Conservation (phyloP, 2,888 invertebrate genomes). For the Pemphredon lugubris region DNA sequence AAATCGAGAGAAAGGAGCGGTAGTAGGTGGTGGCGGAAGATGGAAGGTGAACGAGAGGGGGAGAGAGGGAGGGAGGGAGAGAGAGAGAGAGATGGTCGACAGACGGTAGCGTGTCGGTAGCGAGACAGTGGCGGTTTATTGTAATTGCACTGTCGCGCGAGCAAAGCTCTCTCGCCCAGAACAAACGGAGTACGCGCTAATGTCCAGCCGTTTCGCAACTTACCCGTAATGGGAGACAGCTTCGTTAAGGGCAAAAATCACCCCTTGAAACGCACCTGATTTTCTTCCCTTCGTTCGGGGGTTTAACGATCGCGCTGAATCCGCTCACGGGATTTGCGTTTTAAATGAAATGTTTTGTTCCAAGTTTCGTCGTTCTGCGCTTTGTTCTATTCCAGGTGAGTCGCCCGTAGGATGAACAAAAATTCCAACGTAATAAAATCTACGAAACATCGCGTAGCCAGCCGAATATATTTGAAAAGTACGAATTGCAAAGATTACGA, state of each 20-base stretch:
- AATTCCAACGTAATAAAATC: too few relatives aligned
- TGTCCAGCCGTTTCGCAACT: conserved; percentile 53
- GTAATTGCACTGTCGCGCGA: conserved; percentile 73
- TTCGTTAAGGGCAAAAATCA: conserved; percentile 67
- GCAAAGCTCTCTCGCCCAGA: conserved; percentile 49
- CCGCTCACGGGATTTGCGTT: too few relatives aligned
- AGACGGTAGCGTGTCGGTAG: conserved; percentile 52
- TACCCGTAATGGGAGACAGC: conserved; percentile 54
- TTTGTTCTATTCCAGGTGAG: too few relatives aligned
- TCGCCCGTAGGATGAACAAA: too few relatives aligned
- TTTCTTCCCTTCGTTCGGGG: conserved; percentile 25
- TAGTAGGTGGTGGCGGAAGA: conserved; percentile 23
- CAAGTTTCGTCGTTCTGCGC: too few relatives aligned
- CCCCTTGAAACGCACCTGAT: conserved; percentile 11
- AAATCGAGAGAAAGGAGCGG: conserved; percentile 44
- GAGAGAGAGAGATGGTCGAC: conserved; percentile 15
- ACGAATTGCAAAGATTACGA: too few relatives aligned
- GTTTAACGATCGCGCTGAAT: conserved; percentile 23
- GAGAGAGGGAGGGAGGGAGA: conserved; percentile 27
- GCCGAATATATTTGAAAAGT: too few relatives aligned
- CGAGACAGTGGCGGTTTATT: conserved; percentile 67
- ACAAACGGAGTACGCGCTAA: conserved; percentile 53
- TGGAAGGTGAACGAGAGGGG: conserved; percentile 22
- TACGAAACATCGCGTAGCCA: too few relatives aligned
- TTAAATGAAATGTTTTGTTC: too few relatives aligned